Evolutionary conservation across 2,888 invertebrate species (phyloP).

Genomic region (Frankliniella fusca): DNA sequence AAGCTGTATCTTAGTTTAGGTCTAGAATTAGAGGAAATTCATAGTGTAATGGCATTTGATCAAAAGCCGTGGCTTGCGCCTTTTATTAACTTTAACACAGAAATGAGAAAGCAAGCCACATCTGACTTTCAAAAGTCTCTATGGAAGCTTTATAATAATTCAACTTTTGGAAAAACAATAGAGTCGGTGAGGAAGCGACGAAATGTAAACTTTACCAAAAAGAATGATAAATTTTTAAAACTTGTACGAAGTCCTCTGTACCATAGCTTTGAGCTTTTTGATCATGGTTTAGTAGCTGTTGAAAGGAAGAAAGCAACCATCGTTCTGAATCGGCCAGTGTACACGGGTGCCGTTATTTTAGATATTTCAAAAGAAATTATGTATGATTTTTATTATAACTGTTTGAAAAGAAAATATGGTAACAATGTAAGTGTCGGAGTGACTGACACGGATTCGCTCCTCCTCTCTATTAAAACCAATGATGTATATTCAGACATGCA

Average conservation of each 20-base stretch:
- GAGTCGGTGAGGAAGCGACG: not conserved
- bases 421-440: not conserved
- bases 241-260: not conserved
- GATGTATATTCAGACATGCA: not conserved
- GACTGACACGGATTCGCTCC: not conserved
- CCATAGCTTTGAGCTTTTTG: not conserved
- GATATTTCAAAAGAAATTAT: slow-evolving; percentile 36
- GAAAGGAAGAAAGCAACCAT: slow-evolving; percentile 32
- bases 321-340: slow-evolving; percentile 35
- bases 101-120: slow-evolving; percentile 55
- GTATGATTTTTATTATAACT: slow-evolving; percentile 13
- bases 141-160: not conserved
- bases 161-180: not conserved
- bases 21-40: slow-evolving; percentile 42
- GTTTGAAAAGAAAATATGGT: not conserved
- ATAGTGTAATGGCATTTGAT: slow-evolving; percentile 44
- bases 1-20: slow-evolving; percentile 37
- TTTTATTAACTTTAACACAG: slow-evolving; percentile 47
- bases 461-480: not conserved
- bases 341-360: slow-evolving; percentile 36
- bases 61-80: slow-evolving; percentile 45
- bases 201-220: not conserved
- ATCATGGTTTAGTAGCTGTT: not conserved
- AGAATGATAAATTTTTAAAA: not conserved
- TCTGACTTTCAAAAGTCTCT: slow-evolving; percentile 45